Conservation (phyloP, 2,113 vertebrate species). For the Pycnonotus jocosus region DNA sequence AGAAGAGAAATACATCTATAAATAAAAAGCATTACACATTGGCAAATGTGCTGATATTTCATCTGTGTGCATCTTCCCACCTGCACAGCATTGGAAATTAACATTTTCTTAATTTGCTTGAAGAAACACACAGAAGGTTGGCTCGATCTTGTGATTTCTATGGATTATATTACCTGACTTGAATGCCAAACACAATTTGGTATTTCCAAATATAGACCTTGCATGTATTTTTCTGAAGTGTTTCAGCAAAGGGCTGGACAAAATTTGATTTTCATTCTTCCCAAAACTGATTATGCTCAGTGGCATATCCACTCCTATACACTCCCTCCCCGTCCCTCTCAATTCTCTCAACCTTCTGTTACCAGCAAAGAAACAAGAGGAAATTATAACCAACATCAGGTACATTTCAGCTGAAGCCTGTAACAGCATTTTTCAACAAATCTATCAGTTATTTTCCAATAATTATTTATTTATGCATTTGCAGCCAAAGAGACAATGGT, state of each 20-base stretch:
- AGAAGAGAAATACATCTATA: not conserved
- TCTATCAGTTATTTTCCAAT: not conserved
- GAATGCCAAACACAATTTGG: not conserved
- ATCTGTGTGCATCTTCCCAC: not conserved
- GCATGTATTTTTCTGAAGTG: not conserved
- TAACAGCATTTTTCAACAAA: not conserved
- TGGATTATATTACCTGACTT: not conserved
- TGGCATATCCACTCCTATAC: not conserved
- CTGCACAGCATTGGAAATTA: not conserved
- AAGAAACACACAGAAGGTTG: not conserved
- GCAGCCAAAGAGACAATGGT: not conserved
- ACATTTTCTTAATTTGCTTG: not conserved
- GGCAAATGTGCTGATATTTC: not conserved
- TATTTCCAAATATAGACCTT: not conserved
- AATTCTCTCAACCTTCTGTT: not conserved
- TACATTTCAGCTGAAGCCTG: not conserved
- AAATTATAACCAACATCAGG: not conserved
- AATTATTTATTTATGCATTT: not conserved
- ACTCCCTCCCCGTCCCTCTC: not conserved
- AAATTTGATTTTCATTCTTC: not conserved
- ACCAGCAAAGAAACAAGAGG: not conserved
- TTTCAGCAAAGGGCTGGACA: not conserved
- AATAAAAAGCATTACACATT: not conserved
- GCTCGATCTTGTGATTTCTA: not conserved
- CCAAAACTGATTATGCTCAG: not conserved